These are phyloP conservation scores for Parnassius apollo DNA, from an alignment of 2,888 invertebrate genomes.

Conservation along the genomic window DNA sequence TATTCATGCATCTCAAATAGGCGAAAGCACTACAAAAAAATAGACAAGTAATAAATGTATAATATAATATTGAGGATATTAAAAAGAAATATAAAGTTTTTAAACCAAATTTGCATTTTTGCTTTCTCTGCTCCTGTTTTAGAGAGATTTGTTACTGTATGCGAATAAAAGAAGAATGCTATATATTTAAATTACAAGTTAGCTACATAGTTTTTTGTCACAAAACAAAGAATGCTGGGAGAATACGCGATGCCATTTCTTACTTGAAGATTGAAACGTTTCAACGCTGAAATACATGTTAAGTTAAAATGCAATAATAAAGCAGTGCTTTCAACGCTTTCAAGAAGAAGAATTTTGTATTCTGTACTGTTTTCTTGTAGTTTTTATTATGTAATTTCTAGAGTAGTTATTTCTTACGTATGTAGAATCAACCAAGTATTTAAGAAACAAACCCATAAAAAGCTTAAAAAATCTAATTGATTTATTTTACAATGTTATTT, in stretches of 20 bases:
- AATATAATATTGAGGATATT: no score
- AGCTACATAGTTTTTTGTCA: slow-evolving; percentile 18
- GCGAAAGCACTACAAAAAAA: no score
- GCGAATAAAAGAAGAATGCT: slow-evolving; percentile 12
- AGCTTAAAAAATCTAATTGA: no score
- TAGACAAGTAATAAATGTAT: no score
- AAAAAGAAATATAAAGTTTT: no score
- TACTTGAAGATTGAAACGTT: slow-evolving; percentile 23
- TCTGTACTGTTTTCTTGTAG: slow-evolving; percentile 7
- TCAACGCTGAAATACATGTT: slow-evolving; percentile 15
- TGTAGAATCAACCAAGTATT: no score
- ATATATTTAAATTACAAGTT: slow-evolving; percentile 25
- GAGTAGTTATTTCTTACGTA: no score
- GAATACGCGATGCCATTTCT: slow-evolving; percentile 22
- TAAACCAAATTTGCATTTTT: not conserved
- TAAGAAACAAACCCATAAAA: no score
- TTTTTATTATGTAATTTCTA: slow-evolving; percentile 1
- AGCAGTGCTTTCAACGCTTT: slow-evolving; percentile 5
- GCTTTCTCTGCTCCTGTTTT: slow-evolving; percentile 1
- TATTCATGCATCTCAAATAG: no score
- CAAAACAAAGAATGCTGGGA: slow-evolving; percentile 16
- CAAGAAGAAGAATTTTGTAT: slow-evolving; percentile 10
- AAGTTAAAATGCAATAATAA: slow-evolving; percentile 20
- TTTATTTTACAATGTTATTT: no score
- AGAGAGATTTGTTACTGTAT: slow-evolving; percentile 9